Percentiles rank a stretch among this genome's conserved stretches.
These are phyloP conservation scores for Phymanthus crucifer DNA, from an alignment of 92 coral and sea anemone genomes.

Conservation along the genomic window DNA sequence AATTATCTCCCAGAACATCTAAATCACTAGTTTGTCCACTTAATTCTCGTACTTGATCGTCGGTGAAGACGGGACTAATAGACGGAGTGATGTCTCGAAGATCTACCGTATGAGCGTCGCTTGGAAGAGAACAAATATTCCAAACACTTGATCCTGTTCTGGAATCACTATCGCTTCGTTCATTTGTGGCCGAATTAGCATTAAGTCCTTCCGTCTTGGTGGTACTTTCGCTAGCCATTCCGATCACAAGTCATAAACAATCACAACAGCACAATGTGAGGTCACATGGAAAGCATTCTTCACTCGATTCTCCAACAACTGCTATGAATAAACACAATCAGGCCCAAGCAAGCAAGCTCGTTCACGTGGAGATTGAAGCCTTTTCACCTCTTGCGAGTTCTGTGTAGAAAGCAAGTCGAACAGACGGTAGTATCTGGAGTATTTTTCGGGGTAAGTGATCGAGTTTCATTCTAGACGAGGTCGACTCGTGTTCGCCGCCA, in stretches of 20 bases:
- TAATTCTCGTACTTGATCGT: constrained; percentile 88
- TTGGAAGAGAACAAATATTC: constrained; percentile 57
- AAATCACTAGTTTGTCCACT: constrained; percentile 73
- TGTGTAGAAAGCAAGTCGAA: neutral
- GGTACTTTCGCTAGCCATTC: constrained; percentile 24
- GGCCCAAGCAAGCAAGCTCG: neutral
- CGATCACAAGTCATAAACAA: constrained; percentile 15
- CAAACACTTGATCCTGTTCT: constrained; percentile 59
- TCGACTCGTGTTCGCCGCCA: constrained; percentile 46
- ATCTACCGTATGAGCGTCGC: constrained; percentile 71
- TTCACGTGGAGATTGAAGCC: neutral
- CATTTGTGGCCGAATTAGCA: neutral
- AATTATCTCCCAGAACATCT: constrained; percentile 67
- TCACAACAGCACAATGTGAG: neutral
- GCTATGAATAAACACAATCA: constrained; percentile 6
- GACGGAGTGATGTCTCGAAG: constrained; percentile 94
- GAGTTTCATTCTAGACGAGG: constrained; percentile 19
- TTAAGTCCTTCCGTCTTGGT: constrained; percentile 2
- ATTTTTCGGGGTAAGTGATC: constrained; percentile 14
- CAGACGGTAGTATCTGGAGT: constrained; percentile 8
- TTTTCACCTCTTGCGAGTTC: neutral
- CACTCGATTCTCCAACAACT: constrained; percentile 1
- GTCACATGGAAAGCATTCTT: constrained; percentile 26
- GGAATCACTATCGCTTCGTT: neutral
- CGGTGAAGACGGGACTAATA: constrained; percentile 93